Evolutionary conservation across 1,140 invertebrate genomes (phyloP).

Genomic region (Macrocentrus cingulum): DNA sequence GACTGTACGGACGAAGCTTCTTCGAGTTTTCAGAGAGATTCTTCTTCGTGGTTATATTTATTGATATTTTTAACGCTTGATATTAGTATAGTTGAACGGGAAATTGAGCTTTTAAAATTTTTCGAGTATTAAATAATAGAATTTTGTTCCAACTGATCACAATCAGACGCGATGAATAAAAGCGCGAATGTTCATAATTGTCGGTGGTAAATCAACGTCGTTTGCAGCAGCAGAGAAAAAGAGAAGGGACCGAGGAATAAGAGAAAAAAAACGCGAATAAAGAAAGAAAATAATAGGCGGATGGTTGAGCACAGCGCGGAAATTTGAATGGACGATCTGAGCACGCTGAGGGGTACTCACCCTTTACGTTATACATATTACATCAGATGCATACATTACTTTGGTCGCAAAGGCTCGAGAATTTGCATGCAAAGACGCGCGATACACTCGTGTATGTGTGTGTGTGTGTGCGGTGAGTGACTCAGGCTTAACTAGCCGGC

Average conservation of each 20-base stretch:
- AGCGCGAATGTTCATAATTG: neutral
- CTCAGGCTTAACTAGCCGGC: neutral
- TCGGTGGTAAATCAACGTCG: constrained; percentile 18
- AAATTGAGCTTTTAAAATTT: too few relatives aligned
- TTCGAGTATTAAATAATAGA: too few relatives aligned
- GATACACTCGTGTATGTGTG: too few relatives aligned
- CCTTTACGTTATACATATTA: constrained; percentile 18
- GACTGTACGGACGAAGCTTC: too few relatives aligned
- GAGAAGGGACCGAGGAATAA: too few relatives aligned
- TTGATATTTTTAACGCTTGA: too few relatives aligned
- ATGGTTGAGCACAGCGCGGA: constrained; percentile 15
- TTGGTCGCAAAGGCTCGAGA: neutral
- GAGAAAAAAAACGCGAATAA: too few relatives aligned
- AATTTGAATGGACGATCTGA: constrained; percentile 22
- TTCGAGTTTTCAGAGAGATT: too few relatives aligned
- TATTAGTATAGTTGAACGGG: too few relatives aligned
- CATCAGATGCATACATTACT: constrained; percentile 19
- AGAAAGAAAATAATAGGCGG: neutral
- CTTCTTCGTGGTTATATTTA: too few relatives aligned
- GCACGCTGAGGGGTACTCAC: neutral
- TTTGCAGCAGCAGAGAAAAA: neutral
- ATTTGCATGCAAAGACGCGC: constrained; percentile 15
- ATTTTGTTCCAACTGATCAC: too few relatives aligned
- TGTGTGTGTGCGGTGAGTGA: too few relatives aligned
- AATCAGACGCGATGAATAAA: neutral